Base-by-base conservation (phyloP, 2,888 invertebrate species). In the Athetis lepigone region DNA sequence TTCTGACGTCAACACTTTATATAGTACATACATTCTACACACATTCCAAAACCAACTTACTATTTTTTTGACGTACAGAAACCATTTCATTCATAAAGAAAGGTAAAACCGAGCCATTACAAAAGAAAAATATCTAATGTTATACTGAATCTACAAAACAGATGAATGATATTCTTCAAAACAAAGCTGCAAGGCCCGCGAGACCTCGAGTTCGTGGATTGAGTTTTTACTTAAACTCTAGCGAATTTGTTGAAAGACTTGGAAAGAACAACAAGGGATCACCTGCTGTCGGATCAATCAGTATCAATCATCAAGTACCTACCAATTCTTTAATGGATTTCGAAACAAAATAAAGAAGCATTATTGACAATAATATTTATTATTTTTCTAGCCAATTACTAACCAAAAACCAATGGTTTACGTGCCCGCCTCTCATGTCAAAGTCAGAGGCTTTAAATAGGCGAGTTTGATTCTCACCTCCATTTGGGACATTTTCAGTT, bases 221-320 rank as follows among this genome's bases (percentile, higher is more conserved):
- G 45, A 64, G 39, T 59, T 75, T 68, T 36, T 43, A 36, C 51
- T 39, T 18, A 19, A 58, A 64, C 39, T 39, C 1, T 11, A 46
- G 37, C 21, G 19, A 40, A 13, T 46, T 70, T 39, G 40, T 23
- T 27, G 55, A 13, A 37, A 57, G 42, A 64, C 47, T 75, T 75
- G 21, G 39, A 9, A 50, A 58, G 46, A 36, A 58, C 23, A 55
- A 23, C 16, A 46, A 36, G 18, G 21, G 54, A 70, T 55, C 70
- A 57, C 42, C 46, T 51, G 64, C 23, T 72, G 39, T 37, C 46
- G 36, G 18, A 72, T 72, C 64, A 64, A 75, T 63, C 75, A 75
- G 19, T 43, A 58, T 75, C 70, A 51, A 75, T 59, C 50, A 69
- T 51, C 13, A 27, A 47, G 5, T 23, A 16, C 19, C 11, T 37